A percentile compares a stretch with the other conserved stretches of the same genome.
phyloP scores from a whole-genome alignment of 1,140 invertebrate genomes.

The Drosophila pandora region DNA sequence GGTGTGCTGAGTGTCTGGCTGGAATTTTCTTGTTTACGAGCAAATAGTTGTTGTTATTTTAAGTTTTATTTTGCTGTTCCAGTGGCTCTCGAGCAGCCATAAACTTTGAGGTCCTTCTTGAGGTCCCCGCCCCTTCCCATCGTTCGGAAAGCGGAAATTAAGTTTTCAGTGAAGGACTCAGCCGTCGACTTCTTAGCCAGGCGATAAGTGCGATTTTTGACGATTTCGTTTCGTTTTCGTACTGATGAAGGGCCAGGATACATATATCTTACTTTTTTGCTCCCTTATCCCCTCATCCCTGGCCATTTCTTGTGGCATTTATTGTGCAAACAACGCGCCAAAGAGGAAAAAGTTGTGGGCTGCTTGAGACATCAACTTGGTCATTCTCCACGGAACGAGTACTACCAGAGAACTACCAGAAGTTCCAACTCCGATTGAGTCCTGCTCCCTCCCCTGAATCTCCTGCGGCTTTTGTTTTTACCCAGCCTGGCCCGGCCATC shows the following conservation, averaged over 20 bases:
- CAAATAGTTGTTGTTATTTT: slow-evolving; percentile 82
- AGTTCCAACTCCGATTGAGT: slow-evolving; percentile 48
- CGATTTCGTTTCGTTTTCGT: slow-evolving; percentile 65
- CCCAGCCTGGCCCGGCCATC: slow-evolving; percentile 26
- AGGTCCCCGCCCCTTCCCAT: slow-evolving; percentile 10
- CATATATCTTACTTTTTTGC: slow-evolving; percentile 13
- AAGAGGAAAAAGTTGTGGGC: slow-evolving; percentile 46
- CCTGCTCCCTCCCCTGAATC: neutral
- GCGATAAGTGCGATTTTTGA: slow-evolving; percentile 81
- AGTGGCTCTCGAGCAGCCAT: slow-evolving; percentile 64
- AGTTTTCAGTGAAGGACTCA: slow-evolving; percentile 56
- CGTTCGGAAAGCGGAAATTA: slow-evolving; percentile 67
- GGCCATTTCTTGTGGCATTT: slow-evolving; percentile 62
- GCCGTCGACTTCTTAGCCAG: slow-evolving; percentile 53
- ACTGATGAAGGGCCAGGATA: slow-evolving; percentile 58
- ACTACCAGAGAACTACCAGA: neutral
- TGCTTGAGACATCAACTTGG: slow-evolving; percentile 67
- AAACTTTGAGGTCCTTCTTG: slow-evolving; percentile 50
- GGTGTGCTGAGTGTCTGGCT: slow-evolving; percentile 56
- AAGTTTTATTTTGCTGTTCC: slow-evolving; percentile 82
- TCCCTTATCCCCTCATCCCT: neutral
- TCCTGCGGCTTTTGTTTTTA: slow-evolving; percentile 19
- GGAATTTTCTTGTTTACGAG: slow-evolving; percentile 81
- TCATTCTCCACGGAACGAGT: slow-evolving; percentile 16
- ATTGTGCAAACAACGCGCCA: slow-evolving; percentile 48